A percentile compares a stretch with the other conserved stretches of the same genome.
Evolutionary conservation across 2,113 vertebrate species (phyloP).

Genomic region (Phodopus roborovskii): DNA sequence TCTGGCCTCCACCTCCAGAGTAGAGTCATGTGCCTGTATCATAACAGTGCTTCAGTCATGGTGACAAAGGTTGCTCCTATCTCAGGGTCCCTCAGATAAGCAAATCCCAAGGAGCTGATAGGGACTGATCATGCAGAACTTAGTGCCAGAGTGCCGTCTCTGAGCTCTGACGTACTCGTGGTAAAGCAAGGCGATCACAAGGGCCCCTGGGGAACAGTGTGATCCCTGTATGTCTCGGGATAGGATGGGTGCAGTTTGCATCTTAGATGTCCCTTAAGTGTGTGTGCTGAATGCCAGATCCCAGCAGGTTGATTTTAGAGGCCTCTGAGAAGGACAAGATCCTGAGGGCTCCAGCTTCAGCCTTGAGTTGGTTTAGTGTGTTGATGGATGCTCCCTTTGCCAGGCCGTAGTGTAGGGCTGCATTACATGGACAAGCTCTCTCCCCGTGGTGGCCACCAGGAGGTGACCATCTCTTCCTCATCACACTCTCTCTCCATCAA

Average conservation of each 20-base stretch:
- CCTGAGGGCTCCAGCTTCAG: background rate
- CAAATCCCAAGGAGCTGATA: background rate
- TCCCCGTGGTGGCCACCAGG: rapidly evolving
- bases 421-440: background rate
- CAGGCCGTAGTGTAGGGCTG: background rate
- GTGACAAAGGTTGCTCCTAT: no score
- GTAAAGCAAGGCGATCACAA: background rate
- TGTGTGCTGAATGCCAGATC: background rate
- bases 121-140: background rate
- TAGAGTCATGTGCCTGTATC: background rate
- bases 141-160: background rate
- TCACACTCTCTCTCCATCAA: no score
- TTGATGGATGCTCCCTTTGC: background rate
- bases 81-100: no score
- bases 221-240: background rate
- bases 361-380: background rate
- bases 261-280: no score
- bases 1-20: background rate
- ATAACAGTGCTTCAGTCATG: background rate
- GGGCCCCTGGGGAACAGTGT: background rate
- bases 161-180: background rate
- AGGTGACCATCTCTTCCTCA: background rate
- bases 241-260: background rate
- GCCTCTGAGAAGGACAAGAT: background rate
- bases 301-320: background rate